phyloP scores from a whole-genome alignment of 2,113 vertebrate genomes.

The Thymallus thymallus region DNA sequence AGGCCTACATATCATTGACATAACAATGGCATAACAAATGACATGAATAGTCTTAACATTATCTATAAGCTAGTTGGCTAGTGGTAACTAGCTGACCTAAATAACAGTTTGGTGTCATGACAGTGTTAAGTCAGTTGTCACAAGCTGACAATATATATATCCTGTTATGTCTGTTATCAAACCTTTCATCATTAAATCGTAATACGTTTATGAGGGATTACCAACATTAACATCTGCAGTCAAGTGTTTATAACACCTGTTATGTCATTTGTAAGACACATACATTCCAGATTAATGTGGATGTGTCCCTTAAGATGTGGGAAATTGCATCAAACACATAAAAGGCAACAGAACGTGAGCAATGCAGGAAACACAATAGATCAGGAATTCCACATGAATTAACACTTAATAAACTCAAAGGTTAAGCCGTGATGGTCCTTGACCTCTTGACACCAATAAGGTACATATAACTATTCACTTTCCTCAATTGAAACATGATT shows the following conservation, averaged over 20 bases:
- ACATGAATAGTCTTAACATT: not conserved
- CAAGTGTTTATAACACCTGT: too few species aligned
- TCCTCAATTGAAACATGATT: not conserved
- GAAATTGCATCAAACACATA: not conserved
- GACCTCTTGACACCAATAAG: not conserved
- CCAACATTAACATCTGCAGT: too few species aligned
- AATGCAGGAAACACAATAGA: not conserved
- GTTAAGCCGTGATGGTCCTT: not conserved
- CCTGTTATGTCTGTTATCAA: not conserved
- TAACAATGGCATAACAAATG: not conserved
- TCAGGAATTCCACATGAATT: not conserved
- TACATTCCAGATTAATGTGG: not conserved
- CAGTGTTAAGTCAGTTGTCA: not conserved
- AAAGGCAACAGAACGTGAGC: too few species aligned
- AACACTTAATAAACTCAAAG: not conserved
- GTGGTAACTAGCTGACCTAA: not conserved
- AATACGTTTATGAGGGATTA: too few species aligned
- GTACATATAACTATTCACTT: not conserved
- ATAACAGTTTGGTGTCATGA: not conserved
- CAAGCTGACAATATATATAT: not conserved
- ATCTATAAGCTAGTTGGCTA: not conserved
- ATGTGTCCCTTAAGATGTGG: not conserved
- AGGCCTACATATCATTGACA: constrained; percentile 10
- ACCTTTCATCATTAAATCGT: too few species aligned
- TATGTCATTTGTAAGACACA: too few species aligned